phyloP scores from a whole-genome alignment of 2,888 invertebrate genomes.

The Eupithecia insigniata region DNA sequence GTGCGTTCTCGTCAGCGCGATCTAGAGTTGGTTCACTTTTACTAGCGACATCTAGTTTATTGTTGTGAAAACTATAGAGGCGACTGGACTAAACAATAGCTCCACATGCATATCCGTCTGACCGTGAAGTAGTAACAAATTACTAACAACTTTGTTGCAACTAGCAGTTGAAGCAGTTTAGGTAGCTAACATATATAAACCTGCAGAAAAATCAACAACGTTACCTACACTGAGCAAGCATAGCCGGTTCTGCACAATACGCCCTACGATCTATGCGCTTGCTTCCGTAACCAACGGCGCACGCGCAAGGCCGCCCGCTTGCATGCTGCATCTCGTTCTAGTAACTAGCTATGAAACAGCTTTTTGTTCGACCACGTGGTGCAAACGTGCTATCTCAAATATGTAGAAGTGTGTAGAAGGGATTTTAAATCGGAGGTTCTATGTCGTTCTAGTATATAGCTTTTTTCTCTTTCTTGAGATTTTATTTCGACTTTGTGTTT shows the following conservation, averaged over 20 bases:
- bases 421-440: background rate
- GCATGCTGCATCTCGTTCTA: constrained; percentile 26
- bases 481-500: background rate
- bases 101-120: too few relatives aligned
- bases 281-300: constrained; percentile 54
- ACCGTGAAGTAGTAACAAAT: too few relatives aligned
- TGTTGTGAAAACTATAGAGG: too few relatives aligned
- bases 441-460: background rate
- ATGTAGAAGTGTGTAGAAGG: background rate
- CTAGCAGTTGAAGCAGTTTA: background rate
- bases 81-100: too few relatives aligned
- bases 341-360: background rate
- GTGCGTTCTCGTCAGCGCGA: too few relatives aligned
- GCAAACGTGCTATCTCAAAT: background rate
- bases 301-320: constrained; percentile 49
- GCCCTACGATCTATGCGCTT: constrained; percentile 27
- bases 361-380: constrained; percentile 18
- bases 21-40: too few relatives aligned
- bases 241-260: constrained; percentile 10
- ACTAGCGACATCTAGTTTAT: too few relatives aligned
- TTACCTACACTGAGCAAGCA: background rate
- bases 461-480: background rate
- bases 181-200: background rate
- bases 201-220: background rate
- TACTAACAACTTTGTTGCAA: too few relatives aligned